Percentiles rank a stretch among this genome's conserved stretches.
Evolutionary conservation across 2,797 vertebrate genomes (phyloP).

Genomic region (Neoniphon sammara): DNA sequence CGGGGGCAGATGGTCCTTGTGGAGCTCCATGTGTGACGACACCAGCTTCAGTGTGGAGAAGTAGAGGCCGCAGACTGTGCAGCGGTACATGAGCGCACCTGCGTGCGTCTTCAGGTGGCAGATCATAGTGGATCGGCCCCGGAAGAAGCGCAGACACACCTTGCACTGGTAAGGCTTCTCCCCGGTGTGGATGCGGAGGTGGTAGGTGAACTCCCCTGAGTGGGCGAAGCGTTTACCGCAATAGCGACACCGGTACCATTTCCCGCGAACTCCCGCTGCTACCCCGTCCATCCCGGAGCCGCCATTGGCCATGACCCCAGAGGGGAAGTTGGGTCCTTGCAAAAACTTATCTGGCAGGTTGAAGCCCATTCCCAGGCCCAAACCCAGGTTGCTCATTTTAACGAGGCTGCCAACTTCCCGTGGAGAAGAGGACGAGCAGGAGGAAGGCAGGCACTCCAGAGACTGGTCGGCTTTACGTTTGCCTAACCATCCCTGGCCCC

Average conservation of each 20-base stretch:
- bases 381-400: slow-evolving; percentile 68
- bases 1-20: slow-evolving; percentile 92
- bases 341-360: slow-evolving; percentile 67
- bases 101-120: slow-evolving; percentile 98
- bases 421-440: slow-evolving; percentile 73
- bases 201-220: slow-evolving; percentile 98
- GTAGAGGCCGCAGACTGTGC: slow-evolving; percentile 94
- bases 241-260: slow-evolving; percentile 94
- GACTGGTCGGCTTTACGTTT: slow-evolving; percentile 88
- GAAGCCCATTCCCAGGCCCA: slow-evolving; percentile 66
- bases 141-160: slow-evolving; percentile 96
- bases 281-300: slow-evolving; percentile 31
- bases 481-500: slow-evolving; percentile 76
- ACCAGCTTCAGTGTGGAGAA: slow-evolving; percentile 98
- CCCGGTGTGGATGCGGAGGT: slow-evolving; percentile 95
- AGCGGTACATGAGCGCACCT: slow-evolving; percentile 98
- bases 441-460: slow-evolving; percentile 72
- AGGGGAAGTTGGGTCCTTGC: slow-evolving; percentile 47
- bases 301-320: slow-evolving; percentile 66
- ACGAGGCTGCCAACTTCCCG: slow-evolving; percentile 62
- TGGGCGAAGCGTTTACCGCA: slow-evolving; percentile 97
- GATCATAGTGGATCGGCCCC: slow-evolving; percentile 98
- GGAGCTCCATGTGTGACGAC: slow-evolving; percentile 95
- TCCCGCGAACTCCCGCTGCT: slow-evolving; percentile 57
- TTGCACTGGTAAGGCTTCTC: slow-evolving; percentile 99